A percentile compares a stretch with the other conserved stretches of the same genome.
These are phyloP conservation scores for Apogon talboti DNA, from an alignment of 2,797 vertebrate species.

Conservation along the genomic window DNA sequence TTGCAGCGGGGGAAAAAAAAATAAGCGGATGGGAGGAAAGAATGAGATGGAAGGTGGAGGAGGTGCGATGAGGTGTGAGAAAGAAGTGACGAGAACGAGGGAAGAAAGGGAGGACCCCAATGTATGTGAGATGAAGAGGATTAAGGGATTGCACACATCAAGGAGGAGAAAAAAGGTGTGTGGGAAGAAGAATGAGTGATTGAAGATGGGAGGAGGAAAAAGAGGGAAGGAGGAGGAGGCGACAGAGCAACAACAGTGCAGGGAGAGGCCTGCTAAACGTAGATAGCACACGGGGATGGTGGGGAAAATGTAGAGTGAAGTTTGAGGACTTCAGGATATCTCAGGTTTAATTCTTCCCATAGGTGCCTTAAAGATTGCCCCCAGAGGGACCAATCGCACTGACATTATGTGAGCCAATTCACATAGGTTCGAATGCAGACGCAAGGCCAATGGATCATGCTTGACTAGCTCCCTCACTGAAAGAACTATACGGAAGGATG, in stretches of 20 bases:
- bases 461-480: constrained; percentile 57
- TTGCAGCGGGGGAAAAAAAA: background rate
- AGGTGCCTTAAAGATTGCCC: constrained; percentile 43
- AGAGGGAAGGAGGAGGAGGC: constrained; percentile 40
- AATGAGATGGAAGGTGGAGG: background rate
- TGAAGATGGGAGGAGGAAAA: constrained; percentile 68
- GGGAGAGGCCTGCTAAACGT: constrained; percentile 61
- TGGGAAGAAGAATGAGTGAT: constrained; percentile 67
- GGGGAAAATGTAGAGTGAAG: constrained; percentile 34
- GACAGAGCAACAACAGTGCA: constrained; percentile 21
- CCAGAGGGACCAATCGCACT: constrained; percentile 56
- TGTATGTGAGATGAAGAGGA: constrained; percentile 74
- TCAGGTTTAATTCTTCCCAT: constrained; percentile 61
- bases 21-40: constrained; percentile 1
- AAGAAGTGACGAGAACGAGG: constrained; percentile 8
- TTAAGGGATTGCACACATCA: constrained; percentile 78
- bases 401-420: constrained; percentile 45
- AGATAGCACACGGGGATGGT: constrained; percentile 55
- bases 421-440: constrained; percentile 39
- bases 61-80: constrained; percentile 18
- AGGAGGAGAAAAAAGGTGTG: constrained; percentile 66
- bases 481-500: constrained; percentile 57
- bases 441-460: constrained; percentile 57
- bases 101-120: constrained; percentile 50
- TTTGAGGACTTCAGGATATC: constrained; percentile 57